A percentile compares a stretch with the other conserved stretches of the same genome.
Conservation (phyloP, 30 jellyfish, hydroid and myxozoan species). For the Calvadosia cruxmelitensis region DNA sequence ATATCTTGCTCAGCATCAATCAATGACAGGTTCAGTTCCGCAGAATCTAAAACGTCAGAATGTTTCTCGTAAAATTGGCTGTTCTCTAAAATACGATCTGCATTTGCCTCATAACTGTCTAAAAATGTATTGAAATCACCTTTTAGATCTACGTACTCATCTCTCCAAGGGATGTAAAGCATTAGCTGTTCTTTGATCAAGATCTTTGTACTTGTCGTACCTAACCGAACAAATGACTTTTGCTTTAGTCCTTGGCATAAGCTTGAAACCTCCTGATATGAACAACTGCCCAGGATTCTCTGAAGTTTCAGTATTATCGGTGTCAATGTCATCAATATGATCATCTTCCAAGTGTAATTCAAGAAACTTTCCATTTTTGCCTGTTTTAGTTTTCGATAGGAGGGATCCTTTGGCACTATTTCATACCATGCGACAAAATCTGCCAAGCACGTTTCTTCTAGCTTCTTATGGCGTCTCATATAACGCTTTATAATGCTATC, state of each 20-base stretch:
- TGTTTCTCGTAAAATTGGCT: not conserved
- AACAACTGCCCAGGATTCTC: not conserved
- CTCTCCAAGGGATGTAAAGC: constrained; percentile 25
- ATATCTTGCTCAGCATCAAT: not conserved
- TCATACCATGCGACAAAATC: constrained; percentile 26
- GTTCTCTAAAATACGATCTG: not conserved
- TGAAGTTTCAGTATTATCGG: not conserved
- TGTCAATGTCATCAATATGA: constrained; percentile 7
- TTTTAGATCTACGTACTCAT: constrained; percentile 3
- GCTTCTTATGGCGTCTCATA: constrained; percentile 14
- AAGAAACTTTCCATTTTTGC: constrained; percentile 2
- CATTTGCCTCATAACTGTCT: not conserved
- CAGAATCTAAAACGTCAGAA: not conserved
- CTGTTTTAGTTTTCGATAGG: not conserved
- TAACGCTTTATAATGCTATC: constrained; percentile 9
- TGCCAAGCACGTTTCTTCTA: constrained; percentile 13
- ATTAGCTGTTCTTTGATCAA: constrained; percentile 18
- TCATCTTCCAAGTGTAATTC: constrained; percentile 1
- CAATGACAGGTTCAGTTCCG: not conserved
- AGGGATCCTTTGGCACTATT: not conserved
- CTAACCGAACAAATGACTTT: constrained; percentile 12
- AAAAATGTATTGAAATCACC: constrained; percentile 1
- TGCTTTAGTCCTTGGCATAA: not conserved
- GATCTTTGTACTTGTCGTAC: constrained; percentile 9
- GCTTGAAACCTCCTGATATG: constrained; percentile 2